A percentile compares a stretch with the other conserved stretches of the same genome.
Conservation (phyloP, 1,140 invertebrate species). For the Drosophila ogumai region DNA sequence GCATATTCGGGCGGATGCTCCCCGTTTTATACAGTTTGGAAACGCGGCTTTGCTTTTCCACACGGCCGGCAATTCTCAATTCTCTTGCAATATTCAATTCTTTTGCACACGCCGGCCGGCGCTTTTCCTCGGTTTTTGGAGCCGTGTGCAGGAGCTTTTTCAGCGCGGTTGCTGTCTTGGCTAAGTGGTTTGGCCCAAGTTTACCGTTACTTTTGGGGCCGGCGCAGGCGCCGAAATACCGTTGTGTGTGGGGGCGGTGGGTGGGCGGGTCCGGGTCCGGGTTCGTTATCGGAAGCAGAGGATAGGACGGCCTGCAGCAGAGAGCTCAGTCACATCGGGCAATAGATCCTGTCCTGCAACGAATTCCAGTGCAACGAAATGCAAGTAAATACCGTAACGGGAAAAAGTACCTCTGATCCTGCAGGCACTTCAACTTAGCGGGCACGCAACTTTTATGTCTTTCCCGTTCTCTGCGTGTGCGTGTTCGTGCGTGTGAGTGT, state of each 20-base stretch:
- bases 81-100: constrained; percentile 44
- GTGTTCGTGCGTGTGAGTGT: constrained; percentile 17
- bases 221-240: constrained; percentile 23
- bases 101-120: constrained; percentile 75
- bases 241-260: constrained; percentile 36
- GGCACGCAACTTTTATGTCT: not conserved
- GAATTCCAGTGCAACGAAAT: constrained; percentile 73
- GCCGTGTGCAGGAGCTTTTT: constrained; percentile 59
- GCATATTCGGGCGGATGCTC: constrained; percentile 49
- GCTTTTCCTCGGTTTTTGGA: constrained; percentile 26
- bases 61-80: constrained; percentile 44
- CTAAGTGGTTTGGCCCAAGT: constrained; percentile 3
- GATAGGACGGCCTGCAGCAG: constrained; percentile 69
- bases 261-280: constrained; percentile 45
- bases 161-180: constrained; percentile 9
- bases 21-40: constrained; percentile 72
- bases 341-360: constrained; percentile 59
- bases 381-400: constrained; percentile 64
- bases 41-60: constrained; percentile 70
- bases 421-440: not conserved
- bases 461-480: constrained; percentile 8
- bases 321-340: constrained; percentile 61
- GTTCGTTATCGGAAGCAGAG: constrained; percentile 51
- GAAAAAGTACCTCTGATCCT: not conserved
- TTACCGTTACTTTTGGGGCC: constrained; percentile 33